Conservation (phyloP, 2,888 invertebrate species). For the Podabrus alpinus region DNA sequence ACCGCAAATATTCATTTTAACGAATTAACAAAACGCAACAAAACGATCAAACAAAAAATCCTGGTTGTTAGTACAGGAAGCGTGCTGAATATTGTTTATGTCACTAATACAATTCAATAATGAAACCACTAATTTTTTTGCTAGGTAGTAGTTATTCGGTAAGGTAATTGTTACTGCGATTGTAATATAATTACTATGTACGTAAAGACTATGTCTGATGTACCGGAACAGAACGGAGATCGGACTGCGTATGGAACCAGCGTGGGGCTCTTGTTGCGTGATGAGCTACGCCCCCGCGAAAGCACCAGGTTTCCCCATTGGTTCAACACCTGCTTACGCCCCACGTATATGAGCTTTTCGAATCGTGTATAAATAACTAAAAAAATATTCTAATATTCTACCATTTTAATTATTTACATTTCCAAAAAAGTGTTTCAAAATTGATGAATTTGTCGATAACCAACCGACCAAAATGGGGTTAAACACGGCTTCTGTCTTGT, state of each 20-base stretch:
- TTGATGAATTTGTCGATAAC: not conserved
- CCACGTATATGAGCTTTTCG: conserved; percentile 25
- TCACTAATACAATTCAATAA: conserved; percentile 45
- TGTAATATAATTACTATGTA: conserved; percentile 41
- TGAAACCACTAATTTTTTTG: conserved; percentile 47
- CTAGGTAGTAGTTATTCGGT: conserved; percentile 46
- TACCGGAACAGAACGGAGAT: conserved; percentile 45
- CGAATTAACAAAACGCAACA: conserved; percentile 14
- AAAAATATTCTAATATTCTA: not conserved
- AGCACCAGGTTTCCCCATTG: conserved; percentile 38
- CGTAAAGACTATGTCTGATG: conserved; percentile 38
- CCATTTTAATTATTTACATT: conserved; percentile 7
- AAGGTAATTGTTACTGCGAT: conserved; percentile 42
- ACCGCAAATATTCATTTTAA: conserved; percentile 22
- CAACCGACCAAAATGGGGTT: not conserved
- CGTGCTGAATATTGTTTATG: conserved; percentile 35
- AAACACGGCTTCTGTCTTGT: not conserved
- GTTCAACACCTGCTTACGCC: conserved; percentile 42
- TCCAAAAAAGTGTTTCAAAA: not conserved
- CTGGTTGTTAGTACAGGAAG: conserved; percentile 12
- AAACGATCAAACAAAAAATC: conserved; percentile 3
- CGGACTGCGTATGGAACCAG: conserved; percentile 40
- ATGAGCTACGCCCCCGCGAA: conserved; percentile 39
- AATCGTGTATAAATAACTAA: conserved; percentile 2
- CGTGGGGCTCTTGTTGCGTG: conserved; percentile 37